These are phyloP conservation scores for Myocastor coypus DNA, from an alignment of 2,113 vertebrate genomes.

Conservation along the genomic window DNA sequence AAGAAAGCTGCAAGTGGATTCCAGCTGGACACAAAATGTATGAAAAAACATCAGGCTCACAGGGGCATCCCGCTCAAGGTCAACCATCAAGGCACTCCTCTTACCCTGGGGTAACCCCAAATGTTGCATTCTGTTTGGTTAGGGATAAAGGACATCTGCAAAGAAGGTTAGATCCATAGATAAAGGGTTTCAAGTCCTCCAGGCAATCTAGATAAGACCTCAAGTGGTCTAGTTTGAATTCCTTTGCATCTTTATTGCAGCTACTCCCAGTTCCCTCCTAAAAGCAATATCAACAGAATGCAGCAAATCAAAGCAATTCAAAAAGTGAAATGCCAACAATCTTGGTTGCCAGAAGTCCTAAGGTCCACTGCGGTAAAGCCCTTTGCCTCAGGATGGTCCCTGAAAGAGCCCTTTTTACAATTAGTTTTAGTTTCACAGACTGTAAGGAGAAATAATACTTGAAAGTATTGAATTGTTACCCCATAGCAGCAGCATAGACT, in stretches of 20 bases:
- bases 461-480: constrained; percentile 2
- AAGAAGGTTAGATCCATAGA: constrained; percentile 59
- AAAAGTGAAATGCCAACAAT: constrained; percentile 44
- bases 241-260: constrained; percentile 56
- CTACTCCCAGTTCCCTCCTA: constrained; percentile 39
- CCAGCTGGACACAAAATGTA: not conserved
- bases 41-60: not conserved
- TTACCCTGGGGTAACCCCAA: not conserved
- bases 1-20: not conserved
- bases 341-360: not conserved
- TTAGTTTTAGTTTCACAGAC: not conserved
- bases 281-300: constrained; percentile 41
- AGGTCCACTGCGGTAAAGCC: not conserved
- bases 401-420: not conserved
- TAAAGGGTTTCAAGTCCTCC: constrained; percentile 38
- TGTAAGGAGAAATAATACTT: not conserved
- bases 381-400: not conserved
- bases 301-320: constrained; percentile 58
- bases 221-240: constrained; percentile 60
- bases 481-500: not conserved
- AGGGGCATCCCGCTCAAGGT: constrained; percentile 16
- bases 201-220: constrained; percentile 58
- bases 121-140: not conserved
- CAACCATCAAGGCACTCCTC: not conserved
- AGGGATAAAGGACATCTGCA: constrained; percentile 36